Evolutionary conservation across 2,113 vertebrate genomes (phyloP).

Genomic region (Rallus limicola): DNA sequence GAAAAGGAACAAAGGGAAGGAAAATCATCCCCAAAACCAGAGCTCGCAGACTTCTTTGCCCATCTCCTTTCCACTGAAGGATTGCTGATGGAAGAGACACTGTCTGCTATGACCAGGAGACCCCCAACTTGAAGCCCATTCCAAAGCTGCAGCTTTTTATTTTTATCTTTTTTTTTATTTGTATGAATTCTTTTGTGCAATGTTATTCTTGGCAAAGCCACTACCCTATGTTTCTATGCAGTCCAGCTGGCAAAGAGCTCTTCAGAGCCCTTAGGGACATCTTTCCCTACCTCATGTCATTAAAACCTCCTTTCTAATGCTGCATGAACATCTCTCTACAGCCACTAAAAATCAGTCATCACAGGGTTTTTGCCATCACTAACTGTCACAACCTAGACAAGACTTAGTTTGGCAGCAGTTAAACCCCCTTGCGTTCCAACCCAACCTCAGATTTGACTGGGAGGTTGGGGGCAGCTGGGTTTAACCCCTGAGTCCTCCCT

Average conservation of each 20-base stretch:
- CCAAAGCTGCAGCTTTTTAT: not conserved
- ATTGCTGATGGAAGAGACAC: not conserved
- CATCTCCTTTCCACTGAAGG: not conserved
- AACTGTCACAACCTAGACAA: no score
- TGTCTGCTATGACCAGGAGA: not conserved
- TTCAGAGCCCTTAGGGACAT: no score
- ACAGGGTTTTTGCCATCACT: not conserved
- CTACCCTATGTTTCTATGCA: no score
- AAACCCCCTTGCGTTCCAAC: no score
- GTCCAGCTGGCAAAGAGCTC: not conserved
- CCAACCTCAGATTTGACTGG: no score
- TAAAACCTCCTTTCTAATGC: not conserved
- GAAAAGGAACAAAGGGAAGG: not conserved
- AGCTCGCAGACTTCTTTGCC: not conserved
- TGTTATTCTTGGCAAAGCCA: not conserved
- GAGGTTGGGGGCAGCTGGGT: no score
- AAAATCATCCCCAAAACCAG: accelerated
- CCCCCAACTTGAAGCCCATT: not conserved
- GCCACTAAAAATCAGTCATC: not conserved
- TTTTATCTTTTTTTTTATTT: no score
- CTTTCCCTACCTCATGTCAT: not conserved
- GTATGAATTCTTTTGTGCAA: accelerated
- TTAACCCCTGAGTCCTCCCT: no score
- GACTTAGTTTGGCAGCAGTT: no score
- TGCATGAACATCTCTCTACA: not conserved